A percentile compares a stretch with the other conserved stretches of the same genome.
phyloP scores from a whole-genome alignment of 2,113 vertebrate species.

The Centropristis striata region DNA sequence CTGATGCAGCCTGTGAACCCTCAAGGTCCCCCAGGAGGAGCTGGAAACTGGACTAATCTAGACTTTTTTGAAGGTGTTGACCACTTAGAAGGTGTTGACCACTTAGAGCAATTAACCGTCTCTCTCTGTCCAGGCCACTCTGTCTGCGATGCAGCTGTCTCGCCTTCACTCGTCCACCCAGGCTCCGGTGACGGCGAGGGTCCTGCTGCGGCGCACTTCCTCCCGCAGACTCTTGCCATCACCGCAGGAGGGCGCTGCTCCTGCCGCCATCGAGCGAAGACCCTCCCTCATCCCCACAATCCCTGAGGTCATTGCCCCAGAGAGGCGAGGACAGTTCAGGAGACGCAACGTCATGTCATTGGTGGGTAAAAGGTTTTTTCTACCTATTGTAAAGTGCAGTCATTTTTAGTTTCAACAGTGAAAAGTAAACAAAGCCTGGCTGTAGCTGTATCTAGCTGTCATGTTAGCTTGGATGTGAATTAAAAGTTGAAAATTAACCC shows the following conservation, averaged over 20 bases:
- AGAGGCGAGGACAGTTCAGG: conserved; percentile 85
- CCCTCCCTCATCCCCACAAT: conserved; percentile 78
- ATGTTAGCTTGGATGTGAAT: too few relatives aligned
- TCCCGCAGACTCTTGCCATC: conserved; percentile 72
- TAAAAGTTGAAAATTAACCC: too few relatives aligned
- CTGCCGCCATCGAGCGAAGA: conserved; percentile 50
- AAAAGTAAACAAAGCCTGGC: background rate
- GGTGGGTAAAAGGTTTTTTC: conserved; percentile 70
- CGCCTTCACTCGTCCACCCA: conserved; percentile 79
- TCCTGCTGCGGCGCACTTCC: conserved; percentile 77
- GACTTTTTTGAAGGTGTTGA: too few relatives aligned
- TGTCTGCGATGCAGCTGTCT: conserved; percentile 84
- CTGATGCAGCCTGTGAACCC: too few relatives aligned
- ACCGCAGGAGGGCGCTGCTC: conserved; percentile 50
- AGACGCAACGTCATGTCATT: conserved; percentile 88
- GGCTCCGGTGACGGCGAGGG: conserved; percentile 79
- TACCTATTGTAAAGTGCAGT: too few relatives aligned
- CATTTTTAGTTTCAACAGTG: too few relatives aligned
- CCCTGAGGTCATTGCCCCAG: conserved; percentile 83
- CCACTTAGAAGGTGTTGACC: too few relatives aligned
- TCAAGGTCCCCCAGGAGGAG: too few relatives aligned
- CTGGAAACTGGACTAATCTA: too few relatives aligned
- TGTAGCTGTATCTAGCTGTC: too few relatives aligned
- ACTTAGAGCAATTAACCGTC: background rate
- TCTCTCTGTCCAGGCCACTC: conserved; percentile 76